Evolutionary conservation across 1,140 invertebrate genomes (phyloP).

Genomic region (Telenomus remus): DNA sequence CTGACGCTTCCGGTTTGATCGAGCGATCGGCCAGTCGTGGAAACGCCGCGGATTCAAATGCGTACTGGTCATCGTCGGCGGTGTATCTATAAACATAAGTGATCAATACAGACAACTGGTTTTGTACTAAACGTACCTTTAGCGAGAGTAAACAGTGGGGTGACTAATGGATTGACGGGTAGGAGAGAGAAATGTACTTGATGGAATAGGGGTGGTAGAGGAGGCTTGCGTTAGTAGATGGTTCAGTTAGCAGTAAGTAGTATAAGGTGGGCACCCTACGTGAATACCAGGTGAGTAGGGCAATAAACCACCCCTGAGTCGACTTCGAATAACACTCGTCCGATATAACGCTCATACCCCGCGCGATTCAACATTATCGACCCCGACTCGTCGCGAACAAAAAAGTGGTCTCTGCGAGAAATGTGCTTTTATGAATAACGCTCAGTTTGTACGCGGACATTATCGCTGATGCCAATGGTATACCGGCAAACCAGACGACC

Average conservation of each 20-base stretch:
- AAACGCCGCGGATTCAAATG: conserved; percentile 11
- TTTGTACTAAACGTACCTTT: conserved; percentile 60
- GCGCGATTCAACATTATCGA: conserved; percentile 30
- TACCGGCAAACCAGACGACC: not conserved
- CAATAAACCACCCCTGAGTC: conserved; percentile 61
- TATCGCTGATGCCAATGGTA: conserved; percentile 1
- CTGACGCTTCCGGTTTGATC: no score
- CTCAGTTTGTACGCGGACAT: not conserved
- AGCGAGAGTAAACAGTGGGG: conserved; percentile 60
- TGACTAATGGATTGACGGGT: conserved; percentile 55
- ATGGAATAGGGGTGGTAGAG: conserved; percentile 45
- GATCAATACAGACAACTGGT: conserved; percentile 55
- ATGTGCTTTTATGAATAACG: conserved; percentile 4
- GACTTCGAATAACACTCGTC: conserved; percentile 64
- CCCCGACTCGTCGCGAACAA: conserved; percentile 6
- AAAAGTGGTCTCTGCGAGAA: conserved; percentile 5
- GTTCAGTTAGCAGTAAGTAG: conserved; percentile 65
- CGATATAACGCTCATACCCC: conserved; percentile 34
- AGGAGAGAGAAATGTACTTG: conserved; percentile 55
- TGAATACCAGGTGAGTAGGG: conserved; percentile 70
- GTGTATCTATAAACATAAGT: conserved; percentile 52
- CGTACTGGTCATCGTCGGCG: conserved; percentile 22
- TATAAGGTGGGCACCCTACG: conserved; percentile 70
- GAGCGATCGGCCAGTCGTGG: not conserved
- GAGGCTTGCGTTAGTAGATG: conserved; percentile 57